Base-by-base conservation (phyloP, 23 tunicate genomes). In the Trididemnum nubilum region DNA sequence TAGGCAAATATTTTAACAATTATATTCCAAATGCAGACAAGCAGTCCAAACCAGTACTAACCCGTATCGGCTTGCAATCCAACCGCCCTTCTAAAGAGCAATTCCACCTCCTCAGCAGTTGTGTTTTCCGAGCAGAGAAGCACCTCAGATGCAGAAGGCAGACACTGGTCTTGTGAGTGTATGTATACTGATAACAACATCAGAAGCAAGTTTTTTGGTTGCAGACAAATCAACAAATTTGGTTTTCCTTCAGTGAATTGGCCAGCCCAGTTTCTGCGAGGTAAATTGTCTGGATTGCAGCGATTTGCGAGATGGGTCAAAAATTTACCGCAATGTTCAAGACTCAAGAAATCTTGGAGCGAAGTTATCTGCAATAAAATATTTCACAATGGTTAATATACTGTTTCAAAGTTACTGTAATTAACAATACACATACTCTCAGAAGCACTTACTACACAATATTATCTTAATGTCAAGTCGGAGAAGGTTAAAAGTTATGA, bases 41-140 rank as follows among this genome's bases (percentile, higher is more conserved):
- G n/a, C n/a, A n/a, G n/a, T n/a, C n/a, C n/a, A n/a, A n/a, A n/a
- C n/a, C 18, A 49, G 18, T 49, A 18, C 57, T 9, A 7, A 37
- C 60, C 79, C 40, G 38, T 2, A 54, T 77, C 67, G 12, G 12
- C 9, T 52, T 50, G 65, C 2, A 21, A 23, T 54, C 31, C 31
- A 80, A 81, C 81, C 1, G 91, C 91, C 36, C 91, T 54, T 35
- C 91, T 71, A 34, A 86, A 67, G 2, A 86, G 59, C 40, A 86
- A 27, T 49, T 86, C 91, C 5, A 86, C 81, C 31, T 86, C 91
- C 15, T 86, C 91, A 35, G 81, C 64, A 22, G 85, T 54, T 5
- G 91, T 86, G 2, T 34, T 2, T 81, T 86, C 76, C 50, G 70
- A 71, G 37, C 91, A 86, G 2, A 86, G 76, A 23, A 86, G 64